Evolutionary conservation across 2,113 vertebrate species (phyloP), one percentile per base, ranked within the genome.

Genomic region (Montifringilla adamsi): DNA sequence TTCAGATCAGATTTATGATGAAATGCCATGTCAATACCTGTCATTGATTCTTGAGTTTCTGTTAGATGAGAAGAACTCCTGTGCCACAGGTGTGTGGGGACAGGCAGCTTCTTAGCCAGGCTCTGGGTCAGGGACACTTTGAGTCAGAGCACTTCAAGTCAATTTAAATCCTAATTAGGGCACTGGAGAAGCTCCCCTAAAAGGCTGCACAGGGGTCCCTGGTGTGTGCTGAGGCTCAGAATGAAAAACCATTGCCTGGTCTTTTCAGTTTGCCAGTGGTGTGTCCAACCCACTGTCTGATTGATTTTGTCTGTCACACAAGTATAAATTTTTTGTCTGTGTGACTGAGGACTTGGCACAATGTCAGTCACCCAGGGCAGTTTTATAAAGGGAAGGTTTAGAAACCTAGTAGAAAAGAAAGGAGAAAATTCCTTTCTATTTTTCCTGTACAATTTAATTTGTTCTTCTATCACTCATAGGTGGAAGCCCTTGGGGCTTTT

Each of bases 371-470:
- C 24, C 39, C 41, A 7, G 27, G 19, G 84, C 14, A 58, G 50
- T 74, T 94, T 88, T 93, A 31, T 77, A 59, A 87, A 76, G 35
- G 67, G 30, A 62, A 81, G 47, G 53, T 70, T 90, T 55, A 63
- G 68, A 93, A 43, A 28, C 30, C 22, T 24, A 26, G 33, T 46
- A 37, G 80, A 56, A 89, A 90, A 87, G 84, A 79, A 87, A 68
- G 47, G 47, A 87, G 63, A 91, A 78, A 84, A 83, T 55, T 66
- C 53, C 16, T 79, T 93, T 87, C 74, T 83, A 2, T 74, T 83
- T 74, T 66, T 95, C 72, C 33, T 88, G 39, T 81, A 70, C 63
- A 41, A 90, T 95, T 94, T 92, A 84, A 93, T 97, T 97, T 95
- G 59, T 79, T 93, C 91, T 79, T 82, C 49, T 79, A 28, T 94